Conservation (phyloP, 2,888 invertebrate species). For the Aphidius colemani region DNA sequence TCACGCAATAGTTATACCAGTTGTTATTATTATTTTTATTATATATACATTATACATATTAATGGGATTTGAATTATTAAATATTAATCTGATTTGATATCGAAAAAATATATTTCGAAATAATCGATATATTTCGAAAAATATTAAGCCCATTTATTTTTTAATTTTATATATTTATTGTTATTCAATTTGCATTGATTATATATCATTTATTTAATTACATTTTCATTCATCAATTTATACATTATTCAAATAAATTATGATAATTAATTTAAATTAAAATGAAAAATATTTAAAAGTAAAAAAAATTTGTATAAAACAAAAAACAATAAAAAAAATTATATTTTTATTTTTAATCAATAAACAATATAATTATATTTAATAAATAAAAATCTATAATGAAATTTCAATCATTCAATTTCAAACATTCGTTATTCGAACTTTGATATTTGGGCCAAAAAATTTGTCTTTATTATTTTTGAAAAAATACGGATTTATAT, state of each 20-base stretch:
- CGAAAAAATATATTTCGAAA: conserved; percentile 37
- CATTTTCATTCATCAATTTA: conserved; percentile 9
- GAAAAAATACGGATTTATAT: conserved; percentile 37
- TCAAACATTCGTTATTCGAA: not conserved
- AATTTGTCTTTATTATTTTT: conserved; percentile 27
- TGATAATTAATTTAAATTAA: not conserved
- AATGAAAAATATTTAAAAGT: not conserved
- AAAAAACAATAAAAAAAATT: not conserved
- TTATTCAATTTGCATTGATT: conserved; percentile 5
- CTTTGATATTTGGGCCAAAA: conserved; percentile 7
- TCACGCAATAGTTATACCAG: conserved; percentile 24
- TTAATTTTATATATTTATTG: conserved; percentile 15
- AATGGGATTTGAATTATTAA: conserved; percentile 30
- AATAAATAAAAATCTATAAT: not conserved
- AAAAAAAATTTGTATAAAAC: not conserved
- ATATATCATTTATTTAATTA: conserved; percentile 11
- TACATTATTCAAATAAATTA: not conserved
- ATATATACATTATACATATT: not conserved
- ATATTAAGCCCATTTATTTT: conserved; percentile 32
- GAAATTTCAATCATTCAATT: not conserved
- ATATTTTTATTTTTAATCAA: not conserved
- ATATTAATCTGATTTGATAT: conserved; percentile 30
- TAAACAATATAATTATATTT: not conserved
- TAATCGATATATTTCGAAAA: conserved; percentile 30
- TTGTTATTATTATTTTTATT: not conserved